Conservation (phyloP, 2,113 vertebrate genomes). For the Osmerus eperlanus region DNA sequence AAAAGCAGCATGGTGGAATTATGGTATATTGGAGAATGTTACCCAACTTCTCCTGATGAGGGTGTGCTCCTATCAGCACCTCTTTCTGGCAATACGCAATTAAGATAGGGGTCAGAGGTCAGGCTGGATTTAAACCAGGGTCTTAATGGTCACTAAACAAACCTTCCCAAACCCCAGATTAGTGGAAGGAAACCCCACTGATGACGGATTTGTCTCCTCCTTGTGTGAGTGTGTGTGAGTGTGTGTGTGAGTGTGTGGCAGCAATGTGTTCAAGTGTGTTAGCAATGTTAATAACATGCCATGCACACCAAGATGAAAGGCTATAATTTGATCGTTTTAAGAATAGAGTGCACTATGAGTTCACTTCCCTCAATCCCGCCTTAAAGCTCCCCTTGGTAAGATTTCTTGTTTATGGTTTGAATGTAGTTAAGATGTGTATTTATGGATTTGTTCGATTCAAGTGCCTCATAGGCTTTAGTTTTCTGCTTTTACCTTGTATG, state of each 20-base stretch:
- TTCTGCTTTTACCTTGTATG: no score
- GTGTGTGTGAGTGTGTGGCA: no score
- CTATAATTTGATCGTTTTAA: slow-evolving; percentile 14
- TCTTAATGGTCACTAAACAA: slow-evolving; percentile 63
- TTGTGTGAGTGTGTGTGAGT: no score
- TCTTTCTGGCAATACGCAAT: slow-evolving; percentile 50
- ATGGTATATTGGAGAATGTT: slow-evolving; percentile 31
- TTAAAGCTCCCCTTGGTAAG: not conserved
- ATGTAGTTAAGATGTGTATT: no score
- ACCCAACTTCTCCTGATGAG: not conserved
- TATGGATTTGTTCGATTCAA: no score
- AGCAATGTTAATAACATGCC: not conserved
- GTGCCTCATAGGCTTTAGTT: no score
- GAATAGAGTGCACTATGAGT: slow-evolving; percentile 14
- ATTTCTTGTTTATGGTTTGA: no score
- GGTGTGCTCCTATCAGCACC: slow-evolving; percentile 52
- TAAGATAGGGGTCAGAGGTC: slow-evolving; percentile 65
- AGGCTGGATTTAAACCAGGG: slow-evolving; percentile 52
- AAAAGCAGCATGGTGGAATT: not conserved
- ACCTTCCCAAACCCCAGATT: slow-evolving; percentile 83
- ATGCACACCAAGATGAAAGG: not conserved
- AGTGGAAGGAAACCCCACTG: slow-evolving; percentile 83
- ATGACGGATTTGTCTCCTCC: slow-evolving; percentile 73
- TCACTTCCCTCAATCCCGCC: slow-evolving; percentile 4
- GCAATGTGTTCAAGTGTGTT: no score